Percentiles rank a stretch among this genome's conserved stretches.
These are phyloP conservation scores for Gopherus flavomarginatus DNA, from an alignment of 2,113 vertebrate species.

Conservation along the genomic window DNA sequence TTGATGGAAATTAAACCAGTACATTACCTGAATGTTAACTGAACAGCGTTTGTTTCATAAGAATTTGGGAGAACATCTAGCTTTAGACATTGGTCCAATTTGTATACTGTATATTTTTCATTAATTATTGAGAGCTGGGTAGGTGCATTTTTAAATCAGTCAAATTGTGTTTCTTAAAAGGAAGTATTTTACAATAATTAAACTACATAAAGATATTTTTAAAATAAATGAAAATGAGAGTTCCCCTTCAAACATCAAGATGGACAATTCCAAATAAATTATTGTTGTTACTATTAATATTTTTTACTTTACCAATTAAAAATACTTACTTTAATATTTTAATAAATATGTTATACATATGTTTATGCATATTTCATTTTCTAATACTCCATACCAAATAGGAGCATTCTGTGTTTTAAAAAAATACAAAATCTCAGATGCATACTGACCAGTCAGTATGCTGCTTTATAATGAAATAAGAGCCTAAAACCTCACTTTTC, in stretches of 20 bases:
- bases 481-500: background rate
- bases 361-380: background rate
- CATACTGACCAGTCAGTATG: background rate
- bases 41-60: fast-evolving
- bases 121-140: background rate
- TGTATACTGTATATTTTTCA: background rate
- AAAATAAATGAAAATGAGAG: background rate
- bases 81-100: background rate
- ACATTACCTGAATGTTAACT: background rate
- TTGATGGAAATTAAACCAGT: background rate
- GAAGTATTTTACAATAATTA: background rate
- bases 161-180: background rate
- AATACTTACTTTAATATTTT: background rate
- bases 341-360: background rate
- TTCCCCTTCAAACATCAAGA: background rate
- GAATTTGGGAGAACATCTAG: background rate
- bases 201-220: background rate
- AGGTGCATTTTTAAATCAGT: background rate
- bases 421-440: background rate
- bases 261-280: background rate
- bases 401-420: background rate
- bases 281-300: background rate
- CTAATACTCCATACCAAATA: background rate
- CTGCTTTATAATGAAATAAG: constrained; percentile 6
- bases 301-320: background rate